Conservation (phyloP, 2,888 invertebrate genomes). For the Bombylius discolor region DNA sequence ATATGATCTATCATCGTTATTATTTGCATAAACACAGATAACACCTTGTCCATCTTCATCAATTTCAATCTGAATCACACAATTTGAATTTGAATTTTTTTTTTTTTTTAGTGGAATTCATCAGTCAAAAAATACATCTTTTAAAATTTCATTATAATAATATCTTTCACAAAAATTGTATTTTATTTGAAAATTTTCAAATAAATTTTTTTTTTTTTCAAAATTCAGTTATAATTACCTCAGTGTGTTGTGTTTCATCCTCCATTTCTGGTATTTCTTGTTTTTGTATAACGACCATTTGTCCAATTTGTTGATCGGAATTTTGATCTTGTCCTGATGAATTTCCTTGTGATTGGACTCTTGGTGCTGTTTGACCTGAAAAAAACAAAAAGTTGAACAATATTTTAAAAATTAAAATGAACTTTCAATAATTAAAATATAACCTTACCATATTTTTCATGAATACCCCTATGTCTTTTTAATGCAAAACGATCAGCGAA, state of each 20-base stretch:
- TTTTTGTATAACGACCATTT: slow-evolving; percentile 31
- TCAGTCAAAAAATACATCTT: too few relatives aligned
- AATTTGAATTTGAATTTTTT: not conserved
- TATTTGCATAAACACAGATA: not conserved
- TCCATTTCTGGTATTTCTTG: slow-evolving; percentile 35
- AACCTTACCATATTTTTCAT: slow-evolving; percentile 66
- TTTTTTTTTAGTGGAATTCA: not conserved
- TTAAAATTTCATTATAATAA: too few relatives aligned
- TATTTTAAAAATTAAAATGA: not conserved
- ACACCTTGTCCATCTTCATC: not conserved
- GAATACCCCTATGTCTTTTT: slow-evolving; percentile 74
- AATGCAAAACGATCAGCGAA: slow-evolving; percentile 78
- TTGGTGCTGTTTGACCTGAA: slow-evolving; percentile 36
- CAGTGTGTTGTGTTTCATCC: slow-evolving; percentile 21
- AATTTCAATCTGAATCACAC: not conserved
- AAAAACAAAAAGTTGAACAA: not conserved
- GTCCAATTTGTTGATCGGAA: slow-evolving; percentile 9
- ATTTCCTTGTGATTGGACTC: slow-evolving; percentile 32
- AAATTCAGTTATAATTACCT: slow-evolving; percentile 13
- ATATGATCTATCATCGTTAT: not conserved
- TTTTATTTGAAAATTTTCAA: too few relatives aligned
- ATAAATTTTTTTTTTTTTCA: not conserved
- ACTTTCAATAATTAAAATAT: not conserved
- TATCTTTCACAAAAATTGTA: too few relatives aligned
- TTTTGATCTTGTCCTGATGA: slow-evolving; percentile 16